A percentile compares a stretch with the other conserved stretches of the same genome.
phyloP scores from a whole-genome alignment of 2,113 vertebrate genomes.

The Dasyornis broadbenti region DNA sequence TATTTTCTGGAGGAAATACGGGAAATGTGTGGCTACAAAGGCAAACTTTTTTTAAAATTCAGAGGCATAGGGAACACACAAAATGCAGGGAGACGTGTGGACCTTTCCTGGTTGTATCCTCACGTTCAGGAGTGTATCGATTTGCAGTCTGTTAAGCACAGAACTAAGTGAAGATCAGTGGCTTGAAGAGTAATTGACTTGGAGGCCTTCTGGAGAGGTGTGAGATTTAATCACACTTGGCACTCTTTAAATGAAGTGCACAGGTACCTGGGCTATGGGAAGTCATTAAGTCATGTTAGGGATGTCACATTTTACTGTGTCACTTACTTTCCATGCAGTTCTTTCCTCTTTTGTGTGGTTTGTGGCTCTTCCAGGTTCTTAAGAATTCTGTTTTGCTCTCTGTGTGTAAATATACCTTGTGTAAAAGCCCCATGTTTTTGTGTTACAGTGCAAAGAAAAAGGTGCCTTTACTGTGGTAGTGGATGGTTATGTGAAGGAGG shows the following conservation, averaged over 20 bases:
- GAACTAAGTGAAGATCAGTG: not conserved
- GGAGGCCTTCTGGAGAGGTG: not conserved
- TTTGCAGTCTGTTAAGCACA: not conserved
- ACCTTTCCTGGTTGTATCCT: not conserved
- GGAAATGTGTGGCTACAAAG: not conserved
- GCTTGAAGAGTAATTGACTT: not conserved
- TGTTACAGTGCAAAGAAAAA: slow-evolving; percentile 78
- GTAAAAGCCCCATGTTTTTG: not conserved
- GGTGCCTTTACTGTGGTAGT: slow-evolving; percentile 88
- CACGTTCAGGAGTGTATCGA: not conserved
- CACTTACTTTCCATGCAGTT: not conserved
- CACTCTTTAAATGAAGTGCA: not conserved
- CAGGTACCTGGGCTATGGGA: not conserved
- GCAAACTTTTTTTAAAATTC: not conserved
- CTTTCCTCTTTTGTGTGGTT: not conserved
- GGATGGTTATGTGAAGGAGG: slow-evolving; percentile 91
- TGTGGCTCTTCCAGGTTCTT: not conserved
- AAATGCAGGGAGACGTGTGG: not conserved
- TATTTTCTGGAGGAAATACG: not conserved
- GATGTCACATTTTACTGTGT: not conserved
- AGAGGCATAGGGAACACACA: not conserved
- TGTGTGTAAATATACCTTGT: rapidly evolving
- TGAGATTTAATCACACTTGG: not conserved
- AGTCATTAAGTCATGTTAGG: not conserved
- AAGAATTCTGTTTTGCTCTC: not conserved